These are phyloP conservation scores for Jacana jacana DNA, from an alignment of 2,113 vertebrate genomes.

Conservation along the genomic window DNA sequence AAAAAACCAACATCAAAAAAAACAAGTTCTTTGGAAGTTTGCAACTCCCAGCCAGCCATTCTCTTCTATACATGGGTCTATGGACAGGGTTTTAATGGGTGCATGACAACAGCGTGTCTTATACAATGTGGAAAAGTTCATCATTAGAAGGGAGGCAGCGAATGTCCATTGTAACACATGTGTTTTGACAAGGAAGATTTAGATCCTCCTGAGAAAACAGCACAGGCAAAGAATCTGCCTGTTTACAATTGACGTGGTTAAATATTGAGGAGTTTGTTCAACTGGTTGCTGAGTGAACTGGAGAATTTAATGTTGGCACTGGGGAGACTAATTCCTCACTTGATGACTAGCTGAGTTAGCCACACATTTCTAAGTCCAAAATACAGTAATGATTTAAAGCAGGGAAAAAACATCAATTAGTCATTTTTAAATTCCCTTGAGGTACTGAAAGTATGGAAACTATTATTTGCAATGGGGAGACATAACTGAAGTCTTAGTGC, in stretches of 20 bases:
- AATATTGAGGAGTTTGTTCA: slow-evolving; percentile 43
- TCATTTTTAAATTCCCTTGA: slow-evolving; percentile 37
- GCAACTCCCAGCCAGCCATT: background rate
- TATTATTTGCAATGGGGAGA: slow-evolving; percentile 43
- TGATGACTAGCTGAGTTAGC: slow-evolving; percentile 7
- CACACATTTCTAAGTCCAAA: slow-evolving; percentile 32
- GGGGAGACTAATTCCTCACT: slow-evolving; percentile 10
- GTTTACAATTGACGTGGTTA: slow-evolving; percentile 31
- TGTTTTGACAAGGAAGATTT: slow-evolving; percentile 58
- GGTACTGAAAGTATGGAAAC: slow-evolving; percentile 45
- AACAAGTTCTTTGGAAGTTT: background rate
- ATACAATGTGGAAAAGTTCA: slow-evolving; percentile 34
- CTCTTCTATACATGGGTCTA: background rate
- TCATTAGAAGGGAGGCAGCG: slow-evolving; percentile 47
- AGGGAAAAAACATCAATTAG: slow-evolving; percentile 62
- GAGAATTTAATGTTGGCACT: background rate
- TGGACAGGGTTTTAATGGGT: slow-evolving; percentile 29
- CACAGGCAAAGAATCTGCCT: slow-evolving; percentile 18
- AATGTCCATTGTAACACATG: slow-evolving; percentile 30
- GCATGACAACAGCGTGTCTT: slow-evolving; percentile 11
- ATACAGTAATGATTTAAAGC: slow-evolving; percentile 56
- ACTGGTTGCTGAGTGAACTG: slow-evolving; percentile 17
- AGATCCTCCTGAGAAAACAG: slow-evolving; percentile 48
- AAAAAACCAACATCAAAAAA: background rate
- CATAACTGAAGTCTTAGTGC: slow-evolving; percentile 25